Evolutionary conservation across 2,113 vertebrate genomes (phyloP), one percentile per base, ranked within the genome.

Genomic region (Rhinopomastus cyanomelas): DNA sequence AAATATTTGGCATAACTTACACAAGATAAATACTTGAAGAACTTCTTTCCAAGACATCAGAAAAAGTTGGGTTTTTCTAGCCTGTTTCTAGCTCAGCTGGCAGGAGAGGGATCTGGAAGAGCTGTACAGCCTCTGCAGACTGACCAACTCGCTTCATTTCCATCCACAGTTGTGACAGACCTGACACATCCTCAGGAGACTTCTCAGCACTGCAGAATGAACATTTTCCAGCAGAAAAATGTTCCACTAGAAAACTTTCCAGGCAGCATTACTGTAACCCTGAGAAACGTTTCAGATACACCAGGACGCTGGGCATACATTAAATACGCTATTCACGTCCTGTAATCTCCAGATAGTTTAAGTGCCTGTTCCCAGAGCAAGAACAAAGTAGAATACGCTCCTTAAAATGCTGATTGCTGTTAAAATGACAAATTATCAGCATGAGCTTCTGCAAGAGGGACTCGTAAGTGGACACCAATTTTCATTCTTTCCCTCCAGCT

Each of bases 131-230:
- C 26, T 80, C 85, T 77, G 39, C 67, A 85, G 61, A 87, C 64
- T 9, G 1, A 78, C 48, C 61, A 84, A 76, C 52, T 51, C 88
- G 78, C 48, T 32, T 91, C 34, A 49, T 88, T 69, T 94, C 74
- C 78, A 95, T 90, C 81, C 87, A 87, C 72, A 69, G 26, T 29
- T 88, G 52, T 93, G 81, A 94, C 84, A 95, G 56, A 49, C 52
- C 56, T 80, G 74, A 93, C 82, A 82, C 8, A 0, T 71, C 94
- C 72, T 71, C 44, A 81, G 48, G 34, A 52, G 83, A 94, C 56
- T 83, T 74, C 44, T 71, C 76, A 91, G 55, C 44, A 59, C 44
- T 12, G 7, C 16, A 62, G 37, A 82, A 92, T 73, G 62, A 81
- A 85, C 42, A 56, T 71, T 76, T 90, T 85, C 71, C 55, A 88